Percentiles rank a stretch among this genome's conserved stretches.
These are phyloP conservation scores for Luffia ferchaultella DNA, from an alignment of 2,888 invertebrate species.

Conservation along the genomic window DNA sequence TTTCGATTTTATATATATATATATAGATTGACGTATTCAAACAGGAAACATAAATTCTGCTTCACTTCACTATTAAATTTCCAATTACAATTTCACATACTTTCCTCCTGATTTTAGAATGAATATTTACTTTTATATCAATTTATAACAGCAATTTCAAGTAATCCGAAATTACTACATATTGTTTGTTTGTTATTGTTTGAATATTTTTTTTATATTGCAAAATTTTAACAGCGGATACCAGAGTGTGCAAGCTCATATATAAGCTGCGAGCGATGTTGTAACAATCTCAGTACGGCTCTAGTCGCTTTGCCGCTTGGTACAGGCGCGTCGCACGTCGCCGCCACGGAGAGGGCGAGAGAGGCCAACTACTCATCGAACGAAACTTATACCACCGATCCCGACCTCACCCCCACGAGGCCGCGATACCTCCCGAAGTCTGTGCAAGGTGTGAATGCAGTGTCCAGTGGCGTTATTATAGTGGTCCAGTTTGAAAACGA, in stretches of 20 bases:
- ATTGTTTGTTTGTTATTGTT: too few species aligned
- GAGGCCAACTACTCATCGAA: conserved; percentile 25
- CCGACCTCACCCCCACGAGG: conserved; percentile 20
- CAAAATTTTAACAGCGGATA: conserved; percentile 14
- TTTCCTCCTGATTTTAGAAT: too few species aligned
- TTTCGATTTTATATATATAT: too few species aligned
- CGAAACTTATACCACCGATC: conserved; percentile 32
- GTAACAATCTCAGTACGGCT: conserved; percentile 65
- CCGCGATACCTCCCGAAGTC: too few species aligned
- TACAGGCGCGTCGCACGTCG: conserved; percentile 50
- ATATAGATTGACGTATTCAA: too few species aligned
- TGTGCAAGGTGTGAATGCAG: conserved; percentile 55
- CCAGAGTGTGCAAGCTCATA: conserved; percentile 48
- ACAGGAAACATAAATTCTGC: too few species aligned
- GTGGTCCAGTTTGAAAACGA: conserved; percentile 14
- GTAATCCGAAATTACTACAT: too few species aligned
- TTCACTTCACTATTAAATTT: too few species aligned
- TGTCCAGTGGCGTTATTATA: conserved; percentile 54
- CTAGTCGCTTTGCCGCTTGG: conserved; percentile 69
- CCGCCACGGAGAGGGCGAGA: conserved; percentile 66
- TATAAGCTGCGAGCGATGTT: conserved; percentile 59
- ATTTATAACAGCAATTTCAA: too few species aligned
- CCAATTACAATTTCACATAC: too few species aligned
- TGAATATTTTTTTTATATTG: too few species aligned
- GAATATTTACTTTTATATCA: too few species aligned